These are phyloP conservation scores for Drosophila mojavensis DNA, from an alignment of 1,140 invertebrate species.

Conservation along the genomic window DNA sequence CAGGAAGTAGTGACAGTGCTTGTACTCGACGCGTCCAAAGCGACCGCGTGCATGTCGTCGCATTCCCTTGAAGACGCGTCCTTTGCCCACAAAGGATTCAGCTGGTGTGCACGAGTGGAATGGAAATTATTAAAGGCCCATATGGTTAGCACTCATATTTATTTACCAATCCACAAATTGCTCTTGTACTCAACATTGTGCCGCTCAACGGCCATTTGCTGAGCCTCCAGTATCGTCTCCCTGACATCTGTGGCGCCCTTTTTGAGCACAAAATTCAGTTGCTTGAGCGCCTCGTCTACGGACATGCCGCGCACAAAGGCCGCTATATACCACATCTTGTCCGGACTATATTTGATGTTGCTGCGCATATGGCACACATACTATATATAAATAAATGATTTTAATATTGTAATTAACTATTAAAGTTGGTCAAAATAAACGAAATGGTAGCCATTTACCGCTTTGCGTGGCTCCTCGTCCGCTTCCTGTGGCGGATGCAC, in stretches of 20 bases:
- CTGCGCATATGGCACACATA: constrained; percentile 92
- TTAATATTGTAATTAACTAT: constrained; percentile 56
- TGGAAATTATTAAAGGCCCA: background rate
- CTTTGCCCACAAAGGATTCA: constrained; percentile 93
- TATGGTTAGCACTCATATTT: too few relatives aligned
- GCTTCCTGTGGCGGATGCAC: constrained; percentile 91
- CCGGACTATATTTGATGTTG: constrained; percentile 95
- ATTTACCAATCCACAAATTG: constrained; percentile 97
- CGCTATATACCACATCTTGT: constrained; percentile 97
- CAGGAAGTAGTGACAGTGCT: constrained; percentile 94
- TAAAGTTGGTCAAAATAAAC: background rate
- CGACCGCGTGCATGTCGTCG: constrained; percentile 91
- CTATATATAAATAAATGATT: constrained; percentile 87
- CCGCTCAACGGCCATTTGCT: constrained; percentile 92
- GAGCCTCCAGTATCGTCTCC: constrained; percentile 94
- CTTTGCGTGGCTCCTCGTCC: constrained; percentile 91
- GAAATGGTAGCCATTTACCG: constrained; percentile 86
- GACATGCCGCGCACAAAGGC: constrained; percentile 94
- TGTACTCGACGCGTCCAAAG: constrained; percentile 90
- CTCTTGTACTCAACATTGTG: constrained; percentile 98
- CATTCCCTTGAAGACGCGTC: constrained; percentile 90
- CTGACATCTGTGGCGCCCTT: constrained; percentile 93
- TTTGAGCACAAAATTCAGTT: constrained; percentile 92
- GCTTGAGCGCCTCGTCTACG: constrained; percentile 96
- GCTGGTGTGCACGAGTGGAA: constrained; percentile 86